Evolutionary conservation across 2,113 vertebrate genomes (phyloP), one percentile per base, ranked within the genome.

Genomic region (Corydoras sp.): DNA sequence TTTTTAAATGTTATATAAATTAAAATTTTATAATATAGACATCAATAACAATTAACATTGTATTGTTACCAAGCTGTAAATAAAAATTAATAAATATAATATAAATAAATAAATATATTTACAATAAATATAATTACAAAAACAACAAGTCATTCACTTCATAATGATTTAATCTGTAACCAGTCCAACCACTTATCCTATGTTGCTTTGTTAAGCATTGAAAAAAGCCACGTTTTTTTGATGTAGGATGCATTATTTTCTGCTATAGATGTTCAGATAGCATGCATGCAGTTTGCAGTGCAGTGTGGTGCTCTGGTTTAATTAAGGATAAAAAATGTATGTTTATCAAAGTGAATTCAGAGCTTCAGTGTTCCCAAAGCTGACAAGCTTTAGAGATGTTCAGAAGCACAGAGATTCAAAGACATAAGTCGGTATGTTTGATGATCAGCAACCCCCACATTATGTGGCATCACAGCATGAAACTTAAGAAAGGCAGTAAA

Each of bases 331-430:
- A 81, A 24, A 88, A 82, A 88, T 82, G 81, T 82, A 76, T 84
- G 79, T 85, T 88, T 87, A 86, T 86, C 87, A 86, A 88, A 87
- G 85, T 81, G 78, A 84, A 80, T 84, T 84, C 80, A 81, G 81
- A 77, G 75, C 35, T 35, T 79, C 77, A 80, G 76, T 82, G 78
- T 84, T 86, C 74, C 72, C 77, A 79, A 72, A 76, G 75, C 74
- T 69, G 76, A 82, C 8, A 24, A 67, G 80, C 79, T 80, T 86
- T 84, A 30, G 14, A 73, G 73, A 70, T 68, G 54, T 81, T 76
- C 71, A 80, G 80, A 83, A 81, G 49, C 76, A 72, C 60, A 53
- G 65, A 77, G 69, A 82, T 83, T 85, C 80, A 86, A 83, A 87
- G 77, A 59, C 77, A 60, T 30, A 56, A 77, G 62, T 71, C 79